Conservation (phyloP, 1,140 invertebrate species). For the Nasonia longicornis region DNA sequence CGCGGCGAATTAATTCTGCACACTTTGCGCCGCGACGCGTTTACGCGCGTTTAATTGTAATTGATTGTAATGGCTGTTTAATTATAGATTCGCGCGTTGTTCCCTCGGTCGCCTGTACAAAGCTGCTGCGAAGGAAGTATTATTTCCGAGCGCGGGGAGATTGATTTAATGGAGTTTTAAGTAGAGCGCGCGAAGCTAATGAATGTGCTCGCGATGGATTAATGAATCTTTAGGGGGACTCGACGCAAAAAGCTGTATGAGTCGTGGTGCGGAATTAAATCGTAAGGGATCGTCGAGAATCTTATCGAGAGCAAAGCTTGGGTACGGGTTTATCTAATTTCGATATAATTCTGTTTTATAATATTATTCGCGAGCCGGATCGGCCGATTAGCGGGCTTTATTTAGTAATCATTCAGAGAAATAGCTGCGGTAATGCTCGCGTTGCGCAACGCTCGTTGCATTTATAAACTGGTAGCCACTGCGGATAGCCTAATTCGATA, state of each 20-base stretch:
- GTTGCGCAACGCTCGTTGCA: no score
- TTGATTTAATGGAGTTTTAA: neutral
- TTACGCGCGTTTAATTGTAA: slow-evolving; percentile 13
- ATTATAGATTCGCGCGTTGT: slow-evolving; percentile 4
- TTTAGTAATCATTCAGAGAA: neutral
- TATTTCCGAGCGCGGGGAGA: neutral
- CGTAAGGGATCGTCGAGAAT: neutral
- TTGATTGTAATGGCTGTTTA: slow-evolving; percentile 11
- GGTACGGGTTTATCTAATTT: neutral
- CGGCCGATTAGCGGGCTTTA: neutral
- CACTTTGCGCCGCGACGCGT: neutral
- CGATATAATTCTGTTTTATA: neutral
- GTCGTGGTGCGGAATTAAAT: neutral
- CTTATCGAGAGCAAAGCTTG: neutral
- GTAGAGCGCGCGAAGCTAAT: neutral
- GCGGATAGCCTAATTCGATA: neutral
- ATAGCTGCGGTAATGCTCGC: no score
- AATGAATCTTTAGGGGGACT: neutral
- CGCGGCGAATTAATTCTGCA: slow-evolving; percentile 16
- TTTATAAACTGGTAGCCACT: neutral
- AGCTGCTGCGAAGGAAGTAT: neutral
- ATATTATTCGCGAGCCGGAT: neutral
- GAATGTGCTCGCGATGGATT: neutral
- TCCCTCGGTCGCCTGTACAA: neutral
- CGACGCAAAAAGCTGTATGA: neutral